Evolutionary conservation across 2,888 invertebrate genomes (phyloP).

Genomic region (Strigamia transsilvanica): DNA sequence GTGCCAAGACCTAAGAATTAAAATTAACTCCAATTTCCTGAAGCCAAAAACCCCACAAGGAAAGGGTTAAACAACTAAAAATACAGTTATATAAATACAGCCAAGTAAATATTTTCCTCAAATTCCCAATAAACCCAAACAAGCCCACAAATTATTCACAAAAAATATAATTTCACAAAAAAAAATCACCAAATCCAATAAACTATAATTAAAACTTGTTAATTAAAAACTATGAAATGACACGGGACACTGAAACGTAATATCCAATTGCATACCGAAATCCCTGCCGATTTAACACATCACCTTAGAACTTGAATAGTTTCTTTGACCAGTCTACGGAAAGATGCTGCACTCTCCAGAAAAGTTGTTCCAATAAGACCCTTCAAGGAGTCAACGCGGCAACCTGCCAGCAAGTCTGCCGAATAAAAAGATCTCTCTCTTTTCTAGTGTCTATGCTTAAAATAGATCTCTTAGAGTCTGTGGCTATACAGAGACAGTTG

Average conservation of each 20-base stretch:
- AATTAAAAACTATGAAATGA: not conserved
- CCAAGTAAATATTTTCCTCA: not conserved
- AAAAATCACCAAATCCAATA: not conserved
- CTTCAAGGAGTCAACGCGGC: conserved; percentile 27
- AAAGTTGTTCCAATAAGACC: conserved; percentile 19
- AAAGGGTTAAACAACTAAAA: conserved; percentile 15
- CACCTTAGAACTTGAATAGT: conserved; percentile 2
- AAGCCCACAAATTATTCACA: too few relatives aligned
- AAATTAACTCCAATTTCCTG: conserved; percentile 38
- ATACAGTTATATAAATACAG: not conserved
- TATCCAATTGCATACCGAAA: not conserved
- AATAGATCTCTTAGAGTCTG: not conserved
- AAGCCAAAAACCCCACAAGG: conserved; percentile 23
- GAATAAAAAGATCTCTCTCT: not conserved
- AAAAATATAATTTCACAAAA: too few relatives aligned
- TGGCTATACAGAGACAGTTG: conserved; percentile 26
- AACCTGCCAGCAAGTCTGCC: conserved; percentile 22
- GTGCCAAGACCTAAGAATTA: conserved; percentile 15
- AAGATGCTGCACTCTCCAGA: conserved; percentile 3
- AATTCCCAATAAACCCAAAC: too few relatives aligned
- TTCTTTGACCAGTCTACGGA: not conserved
- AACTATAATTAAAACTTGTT: not conserved
- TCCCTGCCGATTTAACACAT: not conserved
- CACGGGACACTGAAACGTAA: not conserved
- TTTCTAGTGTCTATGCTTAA: conserved; percentile 9